Percentiles rank a stretch among this genome's conserved stretches.
phyloP scores from a whole-genome alignment of 2,113 vertebrate genomes.

The Zapus hudsonius region DNA sequence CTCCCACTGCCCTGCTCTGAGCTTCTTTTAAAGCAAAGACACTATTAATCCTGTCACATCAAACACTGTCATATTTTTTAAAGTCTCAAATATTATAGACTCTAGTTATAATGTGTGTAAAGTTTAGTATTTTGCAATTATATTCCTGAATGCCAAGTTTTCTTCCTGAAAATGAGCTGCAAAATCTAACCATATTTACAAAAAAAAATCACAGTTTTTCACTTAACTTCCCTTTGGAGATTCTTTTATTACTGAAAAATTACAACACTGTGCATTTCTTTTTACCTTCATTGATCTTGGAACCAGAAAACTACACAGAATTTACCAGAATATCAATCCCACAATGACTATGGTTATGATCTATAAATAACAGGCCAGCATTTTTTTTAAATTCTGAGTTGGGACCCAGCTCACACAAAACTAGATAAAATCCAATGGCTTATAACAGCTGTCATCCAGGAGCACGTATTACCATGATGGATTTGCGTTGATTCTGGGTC shows the following conservation, averaged over 20 bases:
- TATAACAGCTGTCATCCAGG: neutral
- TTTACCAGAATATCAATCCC: conserved; percentile 17
- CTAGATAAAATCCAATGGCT: neutral
- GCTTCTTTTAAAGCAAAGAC: neutral
- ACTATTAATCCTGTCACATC: neutral
- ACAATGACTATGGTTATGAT: neutral
- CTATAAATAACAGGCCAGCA: neutral
- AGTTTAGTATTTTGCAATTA: neutral
- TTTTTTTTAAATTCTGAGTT: neutral
- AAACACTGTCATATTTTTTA: neutral
- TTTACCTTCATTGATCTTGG: neutral
- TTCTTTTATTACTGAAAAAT: neutral
- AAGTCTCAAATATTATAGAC: neutral
- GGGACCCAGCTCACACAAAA: neutral
- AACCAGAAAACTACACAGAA: neutral
- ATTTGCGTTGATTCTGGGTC: conserved; percentile 4
- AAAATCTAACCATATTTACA: neutral
- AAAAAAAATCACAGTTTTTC: neutral
- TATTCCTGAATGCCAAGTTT: neutral
- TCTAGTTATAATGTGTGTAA: neutral
- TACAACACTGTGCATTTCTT: neutral
- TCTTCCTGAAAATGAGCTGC: neutral
- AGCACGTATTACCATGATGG: neutral
- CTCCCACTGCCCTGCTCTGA: neutral
- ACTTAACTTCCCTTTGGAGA: conserved; percentile 5